Conservation (phyloP, 2,888 invertebrate species). For the Eumerus sabulonum region DNA sequence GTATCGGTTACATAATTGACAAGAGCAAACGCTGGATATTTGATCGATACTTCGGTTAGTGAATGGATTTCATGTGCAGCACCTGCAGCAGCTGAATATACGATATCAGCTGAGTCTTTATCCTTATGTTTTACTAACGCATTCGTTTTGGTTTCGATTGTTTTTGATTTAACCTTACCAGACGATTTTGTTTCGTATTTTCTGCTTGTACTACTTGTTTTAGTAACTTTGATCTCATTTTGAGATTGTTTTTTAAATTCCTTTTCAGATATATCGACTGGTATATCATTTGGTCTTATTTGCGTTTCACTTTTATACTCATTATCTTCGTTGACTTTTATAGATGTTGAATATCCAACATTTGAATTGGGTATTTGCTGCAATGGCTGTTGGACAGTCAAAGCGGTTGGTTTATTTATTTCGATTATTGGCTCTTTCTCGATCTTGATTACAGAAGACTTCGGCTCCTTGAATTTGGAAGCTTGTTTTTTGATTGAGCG, state of each 20-base stretch:
- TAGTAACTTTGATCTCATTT: not conserved
- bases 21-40: constrained; percentile 73
- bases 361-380: too few species aligned
- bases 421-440: too few species aligned
- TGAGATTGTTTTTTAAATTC: too few species aligned
- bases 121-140: not conserved
- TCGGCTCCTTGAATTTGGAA: constrained; percentile 69
- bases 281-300: too few species aligned
- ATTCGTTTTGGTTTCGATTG: not conserved
- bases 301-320: too few species aligned
- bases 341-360: too few species aligned
- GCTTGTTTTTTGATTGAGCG: constrained; percentile 54
- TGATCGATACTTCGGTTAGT: constrained; percentile 21
- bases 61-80: constrained; percentile 14
- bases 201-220: not conserved
- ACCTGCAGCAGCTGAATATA: constrained; percentile 50
- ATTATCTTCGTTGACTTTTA: too few species aligned
- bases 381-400: too few species aligned
- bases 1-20: constrained; percentile 77
- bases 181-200: not conserved
- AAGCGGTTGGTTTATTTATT: too few species aligned
- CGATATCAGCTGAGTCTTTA: constrained; percentile 31
- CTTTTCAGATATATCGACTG: too few species aligned
- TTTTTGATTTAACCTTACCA: not conserved
- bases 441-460: too few species aligned